Conservation (phyloP, 2,888 invertebrate genomes). For the Syrphus vitripennis region DNA sequence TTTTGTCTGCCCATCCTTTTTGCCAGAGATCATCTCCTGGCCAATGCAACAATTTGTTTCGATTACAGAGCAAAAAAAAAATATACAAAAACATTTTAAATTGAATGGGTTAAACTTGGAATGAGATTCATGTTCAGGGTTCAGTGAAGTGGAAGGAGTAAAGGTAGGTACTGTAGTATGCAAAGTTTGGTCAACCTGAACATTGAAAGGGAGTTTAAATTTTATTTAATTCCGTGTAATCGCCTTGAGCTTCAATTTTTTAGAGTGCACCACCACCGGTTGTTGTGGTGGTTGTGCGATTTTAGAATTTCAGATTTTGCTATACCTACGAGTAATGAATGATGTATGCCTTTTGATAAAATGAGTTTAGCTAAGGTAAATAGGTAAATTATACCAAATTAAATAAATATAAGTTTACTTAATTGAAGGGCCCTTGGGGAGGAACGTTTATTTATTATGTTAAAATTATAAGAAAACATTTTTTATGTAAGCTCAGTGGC, state of each 20-base stretch:
- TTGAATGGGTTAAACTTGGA: slow-evolving; percentile 27
- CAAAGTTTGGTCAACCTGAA: slow-evolving; percentile 24
- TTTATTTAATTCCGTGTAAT: slow-evolving; percentile 39
- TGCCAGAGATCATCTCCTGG: neutral
- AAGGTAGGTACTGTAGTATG: neutral
- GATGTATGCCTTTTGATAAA: neutral
- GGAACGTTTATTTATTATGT: too few species aligned
- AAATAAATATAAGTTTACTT: too few species aligned
- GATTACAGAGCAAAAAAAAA: slow-evolving; percentile 11
- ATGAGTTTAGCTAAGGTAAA: neutral
- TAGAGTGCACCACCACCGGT: slow-evolving; percentile 31
- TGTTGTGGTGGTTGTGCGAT: neutral
- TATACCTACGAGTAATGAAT: too few species aligned
- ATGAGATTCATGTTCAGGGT: neutral
- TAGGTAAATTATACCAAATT: too few species aligned
- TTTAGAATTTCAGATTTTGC: neutral
- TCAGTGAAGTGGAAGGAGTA: neutral
- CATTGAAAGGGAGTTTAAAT: slow-evolving; percentile 6
- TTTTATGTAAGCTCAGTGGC: too few species aligned
- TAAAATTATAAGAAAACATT: too few species aligned
- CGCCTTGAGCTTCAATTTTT: slow-evolving; percentile 44
- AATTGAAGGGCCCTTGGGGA: too few species aligned
- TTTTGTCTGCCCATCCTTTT: neutral
- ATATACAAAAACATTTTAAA: slow-evolving; percentile 26
- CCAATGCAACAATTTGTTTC: slow-evolving; percentile 40